phyloP scores from a whole-genome alignment of 2,888 invertebrate genomes.

The Sesia bembeciformis region DNA sequence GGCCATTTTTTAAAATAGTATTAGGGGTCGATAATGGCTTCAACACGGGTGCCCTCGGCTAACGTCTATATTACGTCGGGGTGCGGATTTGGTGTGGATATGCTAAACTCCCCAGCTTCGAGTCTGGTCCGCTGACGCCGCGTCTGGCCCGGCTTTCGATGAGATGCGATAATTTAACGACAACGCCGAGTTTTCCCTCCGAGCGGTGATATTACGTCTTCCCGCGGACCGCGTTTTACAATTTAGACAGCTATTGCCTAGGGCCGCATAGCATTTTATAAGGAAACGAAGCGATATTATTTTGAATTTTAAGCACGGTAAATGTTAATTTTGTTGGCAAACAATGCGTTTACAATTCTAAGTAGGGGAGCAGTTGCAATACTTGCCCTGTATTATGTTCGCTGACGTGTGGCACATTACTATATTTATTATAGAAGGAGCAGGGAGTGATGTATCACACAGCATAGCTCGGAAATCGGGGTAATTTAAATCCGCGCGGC shows the following conservation, averaged over 20 bases:
- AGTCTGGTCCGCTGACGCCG: constrained; percentile 46
- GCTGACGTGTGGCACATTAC: constrained; percentile 25
- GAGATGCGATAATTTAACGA: constrained; percentile 61
- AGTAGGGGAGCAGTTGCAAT: background rate
- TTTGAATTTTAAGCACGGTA: no score
- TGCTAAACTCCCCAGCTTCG: constrained; percentile 41
- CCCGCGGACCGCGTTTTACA: constrained; percentile 38
- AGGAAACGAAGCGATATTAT: no score
- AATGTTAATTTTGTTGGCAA: background rate
- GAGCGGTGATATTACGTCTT: constrained; percentile 44
- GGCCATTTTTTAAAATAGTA: constrained; percentile 64
- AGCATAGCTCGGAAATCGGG: constrained; percentile 27
- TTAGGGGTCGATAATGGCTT: constrained; percentile 66
- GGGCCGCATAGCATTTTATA: constrained; percentile 3
- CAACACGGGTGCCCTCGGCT: constrained; percentile 41
- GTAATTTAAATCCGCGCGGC: constrained; percentile 42
- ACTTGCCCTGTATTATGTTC: background rate
- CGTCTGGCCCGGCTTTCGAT: constrained; percentile 48
- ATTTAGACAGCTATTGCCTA: constrained; percentile 3
- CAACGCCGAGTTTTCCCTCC: constrained; percentile 43
- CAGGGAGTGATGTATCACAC: constrained; percentile 28
- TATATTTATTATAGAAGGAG: constrained; percentile 14
- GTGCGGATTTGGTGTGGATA: constrained; percentile 52
- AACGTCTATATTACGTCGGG: constrained; percentile 48
- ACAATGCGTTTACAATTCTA: background rate